Conservation (phyloP, 2,113 vertebrate species). For the Suricata suricatta region DNA sequence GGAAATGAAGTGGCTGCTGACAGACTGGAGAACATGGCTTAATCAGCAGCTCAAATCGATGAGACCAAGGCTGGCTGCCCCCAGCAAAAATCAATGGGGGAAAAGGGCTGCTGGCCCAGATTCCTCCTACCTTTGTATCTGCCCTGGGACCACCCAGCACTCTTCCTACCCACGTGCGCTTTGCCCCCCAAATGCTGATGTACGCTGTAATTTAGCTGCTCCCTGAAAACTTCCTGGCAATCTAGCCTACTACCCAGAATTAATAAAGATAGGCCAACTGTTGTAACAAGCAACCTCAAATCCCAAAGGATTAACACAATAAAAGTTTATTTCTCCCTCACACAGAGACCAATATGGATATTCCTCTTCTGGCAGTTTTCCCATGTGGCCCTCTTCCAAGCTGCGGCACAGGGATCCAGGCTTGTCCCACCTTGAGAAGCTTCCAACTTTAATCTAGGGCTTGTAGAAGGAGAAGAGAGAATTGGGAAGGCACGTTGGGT, state of each 20-base stretch:
- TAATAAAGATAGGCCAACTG: neutral
- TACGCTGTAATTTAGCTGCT: neutral
- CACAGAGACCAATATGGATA: neutral
- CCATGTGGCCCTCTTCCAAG: neutral
- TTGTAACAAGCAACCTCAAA: neutral
- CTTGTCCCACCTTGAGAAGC: neutral
- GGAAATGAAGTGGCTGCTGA: slow-evolving; percentile 61
- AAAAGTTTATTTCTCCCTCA: neutral
- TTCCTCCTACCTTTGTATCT: neutral
- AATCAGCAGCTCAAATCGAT: slow-evolving; percentile 69
- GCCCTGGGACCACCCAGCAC: slow-evolving; percentile 47
- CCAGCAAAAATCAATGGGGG: slow-evolving; percentile 72
- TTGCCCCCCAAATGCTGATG: neutral
- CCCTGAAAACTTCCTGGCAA: neutral
- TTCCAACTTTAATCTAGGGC: neutral
- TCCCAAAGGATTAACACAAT: neutral
- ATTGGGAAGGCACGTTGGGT: neutral
- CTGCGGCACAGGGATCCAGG: neutral
- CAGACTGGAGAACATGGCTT: slow-evolving; percentile 48
- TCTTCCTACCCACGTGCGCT: neutral
- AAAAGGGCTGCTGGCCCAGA: slow-evolving; percentile 6
- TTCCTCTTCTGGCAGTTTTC: neutral
- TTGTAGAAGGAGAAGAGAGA: neutral
- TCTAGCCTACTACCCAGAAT: neutral
- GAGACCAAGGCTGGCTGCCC: slow-evolving; percentile 56